Percentiles rank a stretch among this genome's conserved stretches.
Evolutionary conservation across 2,888 invertebrate species (phyloP).

Genomic region (Watsonalla binaria): DNA sequence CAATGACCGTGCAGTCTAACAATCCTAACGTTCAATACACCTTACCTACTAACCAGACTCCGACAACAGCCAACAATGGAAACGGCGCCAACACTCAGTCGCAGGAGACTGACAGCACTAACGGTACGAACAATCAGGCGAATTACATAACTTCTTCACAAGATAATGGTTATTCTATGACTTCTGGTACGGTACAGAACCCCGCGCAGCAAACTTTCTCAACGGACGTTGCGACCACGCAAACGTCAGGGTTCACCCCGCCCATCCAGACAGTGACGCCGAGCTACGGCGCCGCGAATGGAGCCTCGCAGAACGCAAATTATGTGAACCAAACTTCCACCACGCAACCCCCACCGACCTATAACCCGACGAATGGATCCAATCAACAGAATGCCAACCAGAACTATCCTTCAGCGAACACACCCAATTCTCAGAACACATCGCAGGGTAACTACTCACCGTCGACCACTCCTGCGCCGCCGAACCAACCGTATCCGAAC

Average conservation of each 20-base stretch:
- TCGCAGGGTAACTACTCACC: slow-evolving; percentile 60
- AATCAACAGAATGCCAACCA: slow-evolving; percentile 42
- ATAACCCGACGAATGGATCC: slow-evolving; percentile 50
- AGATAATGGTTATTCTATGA: slow-evolving; percentile 49
- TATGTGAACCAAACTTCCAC: slow-evolving; percentile 47
- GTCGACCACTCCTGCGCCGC: slow-evolving; percentile 62
- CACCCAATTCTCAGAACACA: slow-evolving; percentile 47
- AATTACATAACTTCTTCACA: slow-evolving; percentile 70
- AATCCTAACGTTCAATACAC: slow-evolving; percentile 59
- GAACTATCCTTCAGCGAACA: slow-evolving; percentile 38
- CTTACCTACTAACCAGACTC: slow-evolving; percentile 43
- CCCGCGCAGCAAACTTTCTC: slow-evolving; percentile 44
- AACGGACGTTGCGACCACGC: slow-evolving; percentile 44
- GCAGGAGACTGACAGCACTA: slow-evolving; percentile 44
- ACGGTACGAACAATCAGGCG: slow-evolving; percentile 50
- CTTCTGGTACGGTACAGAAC: slow-evolving; percentile 41
- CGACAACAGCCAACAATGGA: slow-evolving; percentile 42
- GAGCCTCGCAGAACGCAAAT: slow-evolving; percentile 35
- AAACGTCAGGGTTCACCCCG: slow-evolving; percentile 40
- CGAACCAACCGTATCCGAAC: slow-evolving; percentile 52
- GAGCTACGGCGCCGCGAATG: slow-evolving; percentile 47
- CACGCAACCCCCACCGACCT: slow-evolving; percentile 50
- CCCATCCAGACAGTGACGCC: slow-evolving; percentile 44
- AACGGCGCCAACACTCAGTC: slow-evolving; percentile 44
- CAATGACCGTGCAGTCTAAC: slow-evolving; percentile 46